Percentiles rank a stretch among this genome's conserved stretches.
These are phyloP conservation scores for Athrips mouffetella DNA, from an alignment of 2,888 invertebrate species.

Conservation along the genomic window DNA sequence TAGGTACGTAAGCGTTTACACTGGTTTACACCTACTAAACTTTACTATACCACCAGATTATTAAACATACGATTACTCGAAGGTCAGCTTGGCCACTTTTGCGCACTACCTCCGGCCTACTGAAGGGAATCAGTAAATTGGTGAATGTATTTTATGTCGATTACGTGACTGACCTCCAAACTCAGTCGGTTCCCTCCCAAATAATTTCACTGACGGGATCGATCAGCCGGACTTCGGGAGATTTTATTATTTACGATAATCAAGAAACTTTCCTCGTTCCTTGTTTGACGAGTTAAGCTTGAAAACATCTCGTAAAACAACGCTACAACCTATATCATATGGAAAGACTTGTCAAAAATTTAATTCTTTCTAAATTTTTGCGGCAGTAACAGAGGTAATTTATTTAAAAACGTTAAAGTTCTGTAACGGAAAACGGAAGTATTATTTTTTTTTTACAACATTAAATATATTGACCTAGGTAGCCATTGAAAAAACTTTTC, in stretches of 20 bases:
- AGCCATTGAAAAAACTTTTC: no score
- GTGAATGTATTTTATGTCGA: slow-evolving; percentile 44
- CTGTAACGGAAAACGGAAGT: no score
- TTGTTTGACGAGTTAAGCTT: background rate
- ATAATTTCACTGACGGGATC: slow-evolving; percentile 25
- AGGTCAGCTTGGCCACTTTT: background rate
- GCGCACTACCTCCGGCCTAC: background rate
- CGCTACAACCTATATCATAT: background rate
- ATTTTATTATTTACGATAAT: slow-evolving; percentile 6
- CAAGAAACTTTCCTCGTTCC: slow-evolving; percentile 1
- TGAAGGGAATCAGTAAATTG: slow-evolving; percentile 32
- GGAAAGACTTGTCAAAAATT: background rate
- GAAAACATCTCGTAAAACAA: background rate
- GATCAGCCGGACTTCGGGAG: slow-evolving; percentile 5
- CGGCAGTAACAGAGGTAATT: no score
- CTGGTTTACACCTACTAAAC: no score
- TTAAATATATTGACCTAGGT: no score
- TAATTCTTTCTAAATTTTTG: no score
- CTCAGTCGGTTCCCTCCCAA: slow-evolving; percentile 27
- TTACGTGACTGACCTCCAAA: slow-evolving; percentile 46
- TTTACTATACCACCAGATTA: no score
- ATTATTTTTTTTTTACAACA: no score
- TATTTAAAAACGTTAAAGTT: no score
- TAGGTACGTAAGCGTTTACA: no score
- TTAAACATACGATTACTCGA: background rate